Conservation (phyloP, 2,797 vertebrate genomes). For the Cirrhinus mrigala region DNA sequence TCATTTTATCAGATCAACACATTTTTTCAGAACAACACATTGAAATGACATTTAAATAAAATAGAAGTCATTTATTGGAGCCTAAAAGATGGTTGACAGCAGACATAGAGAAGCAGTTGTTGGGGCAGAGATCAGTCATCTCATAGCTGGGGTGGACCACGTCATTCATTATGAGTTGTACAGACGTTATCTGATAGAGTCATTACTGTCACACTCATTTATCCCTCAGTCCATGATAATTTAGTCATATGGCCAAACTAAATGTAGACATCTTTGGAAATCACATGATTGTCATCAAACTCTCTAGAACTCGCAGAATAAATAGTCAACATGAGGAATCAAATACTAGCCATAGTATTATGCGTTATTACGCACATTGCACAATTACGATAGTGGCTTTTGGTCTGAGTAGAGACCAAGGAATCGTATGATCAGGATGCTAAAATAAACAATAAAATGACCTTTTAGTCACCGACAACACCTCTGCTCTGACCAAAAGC, state of each 20-base stretch:
- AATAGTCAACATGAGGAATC: not conserved
- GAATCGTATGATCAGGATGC: too few species aligned
- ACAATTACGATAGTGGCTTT: too few species aligned
- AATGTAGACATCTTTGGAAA: constrained; percentile 12
- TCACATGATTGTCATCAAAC: not conserved
- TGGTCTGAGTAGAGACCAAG: too few species aligned
- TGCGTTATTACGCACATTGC: not conserved
- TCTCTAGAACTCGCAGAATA: not conserved
- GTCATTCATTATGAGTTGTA: not conserved
- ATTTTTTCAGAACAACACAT: not conserved
- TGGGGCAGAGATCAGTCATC: constrained; percentile 5
- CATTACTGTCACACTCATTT: not conserved
- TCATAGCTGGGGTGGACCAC: not conserved
- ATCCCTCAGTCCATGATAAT: not conserved
- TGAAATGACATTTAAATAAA: not conserved
- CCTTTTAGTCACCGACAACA: too few species aligned
- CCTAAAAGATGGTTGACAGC: not conserved
- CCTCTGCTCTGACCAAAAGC: too few species aligned
- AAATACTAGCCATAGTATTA: not conserved
- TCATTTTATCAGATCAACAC: not conserved
- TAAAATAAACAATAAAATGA: too few species aligned
- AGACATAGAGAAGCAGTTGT: not conserved
- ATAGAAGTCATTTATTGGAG: not conserved
- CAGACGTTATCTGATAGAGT: constrained; percentile 2
- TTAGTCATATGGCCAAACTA: not conserved